Base-by-base conservation (phyloP, 2,797 vertebrate genomes). In the Sebastes iracundus region DNA sequence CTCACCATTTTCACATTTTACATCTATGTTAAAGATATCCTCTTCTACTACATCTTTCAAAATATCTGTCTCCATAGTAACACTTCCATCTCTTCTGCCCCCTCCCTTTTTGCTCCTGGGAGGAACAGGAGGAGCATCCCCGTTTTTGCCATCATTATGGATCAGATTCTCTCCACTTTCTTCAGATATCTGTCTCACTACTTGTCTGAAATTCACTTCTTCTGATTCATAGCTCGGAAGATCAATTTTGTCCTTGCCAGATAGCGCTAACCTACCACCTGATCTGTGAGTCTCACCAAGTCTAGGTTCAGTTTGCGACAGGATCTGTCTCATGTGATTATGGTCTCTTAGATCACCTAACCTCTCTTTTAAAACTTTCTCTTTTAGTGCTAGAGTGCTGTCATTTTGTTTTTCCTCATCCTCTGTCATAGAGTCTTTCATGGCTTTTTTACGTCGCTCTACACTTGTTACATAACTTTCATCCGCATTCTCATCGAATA, bases 61-160 rank as follows among this genome's bases (percentile, higher is more conserved):
- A 77, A 35, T 66, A 62, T 90, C 79, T 28, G 25, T 75, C 6
- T 89, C 88, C 2, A 55, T 80, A 11, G n/a, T 77, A 33, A 35
- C 2, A 2, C 68, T 86, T 22, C 35, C 86, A 46, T 87, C 82
- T 82, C 75, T 77, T 83, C 70, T 90, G 4, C 35, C 80, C 1
- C 60, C 81, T 53, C 62, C 87, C 78, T 88, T 95, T 87, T 88
- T 94, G 78, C 72, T 93, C 80, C 94, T 89, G 0, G 94, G 94
- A 66, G 94, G 90, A 83, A 93, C 81, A 63, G 64, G 79, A 10
- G 94, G 93, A 20, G 68, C 23, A 11, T 88, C 74, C 28, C 42
- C 28, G 13, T 49, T 82, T 75, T 79, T 86, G 28, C 22, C 52
- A 66, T 77, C 33, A 30, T 55, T 65, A 59, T 85, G 72, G 35